These are phyloP conservation scores for Noctilio leporinus DNA, from an alignment of 2,113 vertebrate genomes.

Conservation along the genomic window DNA sequence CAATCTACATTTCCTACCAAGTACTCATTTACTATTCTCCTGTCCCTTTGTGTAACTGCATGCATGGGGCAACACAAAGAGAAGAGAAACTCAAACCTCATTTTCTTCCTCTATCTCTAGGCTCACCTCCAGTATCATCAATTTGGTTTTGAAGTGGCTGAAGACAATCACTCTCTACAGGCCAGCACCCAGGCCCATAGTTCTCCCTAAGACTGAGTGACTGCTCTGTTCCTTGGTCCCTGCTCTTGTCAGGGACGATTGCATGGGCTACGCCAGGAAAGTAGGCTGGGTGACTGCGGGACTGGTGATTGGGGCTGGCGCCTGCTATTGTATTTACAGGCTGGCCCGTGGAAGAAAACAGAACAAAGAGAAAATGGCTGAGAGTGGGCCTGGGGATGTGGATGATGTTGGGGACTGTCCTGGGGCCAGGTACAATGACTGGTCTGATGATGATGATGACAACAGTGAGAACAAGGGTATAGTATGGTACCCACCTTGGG, in stretches of 20 bases:
- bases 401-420: conserved; percentile 62
- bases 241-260: conserved; percentile 65
- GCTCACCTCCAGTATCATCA: conserved; percentile 7
- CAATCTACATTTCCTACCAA: not conserved
- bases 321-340: conserved; percentile 70
- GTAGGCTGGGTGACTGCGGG: conserved; percentile 73
- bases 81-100: conserved; percentile 31
- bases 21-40: not conserved
- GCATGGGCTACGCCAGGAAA: conserved; percentile 73
- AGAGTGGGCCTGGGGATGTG: conserved; percentile 53
- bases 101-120: conserved; percentile 54
- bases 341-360: conserved; percentile 63
- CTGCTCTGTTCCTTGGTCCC: conserved; percentile 59
- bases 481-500: conserved; percentile 73
- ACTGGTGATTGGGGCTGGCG: conserved; percentile 69
- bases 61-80: not conserved
- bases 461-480: conserved; percentile 63
- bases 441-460: conserved; percentile 69
- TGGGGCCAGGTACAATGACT: conserved; percentile 67
- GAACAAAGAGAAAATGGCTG: conserved; percentile 69
- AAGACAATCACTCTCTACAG: conserved; percentile 34
- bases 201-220: conserved; percentile 40
- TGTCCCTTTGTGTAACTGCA: not conserved
- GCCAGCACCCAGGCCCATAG: not conserved
- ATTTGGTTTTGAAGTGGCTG: conserved; percentile 30